Base-by-base conservation (phyloP, 1,140 invertebrate species). In the Dryas iulia region DNA sequence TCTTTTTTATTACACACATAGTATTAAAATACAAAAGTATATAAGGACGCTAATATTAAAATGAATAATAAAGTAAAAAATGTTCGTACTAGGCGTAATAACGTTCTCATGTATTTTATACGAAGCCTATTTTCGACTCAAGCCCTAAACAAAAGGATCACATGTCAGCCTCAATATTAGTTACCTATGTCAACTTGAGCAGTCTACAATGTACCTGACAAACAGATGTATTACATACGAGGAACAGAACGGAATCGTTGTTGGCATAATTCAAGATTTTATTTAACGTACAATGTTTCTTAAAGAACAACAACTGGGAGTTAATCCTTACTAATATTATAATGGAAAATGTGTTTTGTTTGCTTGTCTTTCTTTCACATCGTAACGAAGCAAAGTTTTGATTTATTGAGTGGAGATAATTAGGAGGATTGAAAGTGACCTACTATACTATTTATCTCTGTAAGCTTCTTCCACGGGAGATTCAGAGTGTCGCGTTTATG, bases 161-260 rank as follows among this genome's bases (percentile, higher is more conserved):
- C 39, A 8, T 47, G 39, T 72, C 70, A 76, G 66, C 52, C 72
- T 68, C 71, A 71, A 66, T 71, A 76, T 82, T 77, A 35, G 31
- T 74, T 75, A 39, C 68, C 39, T 47, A 47, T 47, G 39, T 47
- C 39, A 47, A 21, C 39, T 47, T 18, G 33, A 47, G 14, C 18
- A 47, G 39, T 21, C 18, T 47, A 47, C 39, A 21, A 47, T 21
- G 18, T 47, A 18, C 39, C 39, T 47, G 39, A n/a, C 18, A 47
- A 47, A 47, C 39, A 47, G 39, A 47, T 47, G 18, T 21, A 47
- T 47, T 47, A 47, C 39, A 21, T 10, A 21, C 14, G 18, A 8
- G 39, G 18, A 47, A 47, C 39, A 11, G 21, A 47, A 47, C 39
- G 39, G 39, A 47, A 47, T 47, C 2, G 18, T 47, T 47, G 39